These are phyloP conservation scores for Thysanoteuthis rhombus DNA, from an alignment of 2,888 invertebrate species.

Conservation along the genomic window DNA sequence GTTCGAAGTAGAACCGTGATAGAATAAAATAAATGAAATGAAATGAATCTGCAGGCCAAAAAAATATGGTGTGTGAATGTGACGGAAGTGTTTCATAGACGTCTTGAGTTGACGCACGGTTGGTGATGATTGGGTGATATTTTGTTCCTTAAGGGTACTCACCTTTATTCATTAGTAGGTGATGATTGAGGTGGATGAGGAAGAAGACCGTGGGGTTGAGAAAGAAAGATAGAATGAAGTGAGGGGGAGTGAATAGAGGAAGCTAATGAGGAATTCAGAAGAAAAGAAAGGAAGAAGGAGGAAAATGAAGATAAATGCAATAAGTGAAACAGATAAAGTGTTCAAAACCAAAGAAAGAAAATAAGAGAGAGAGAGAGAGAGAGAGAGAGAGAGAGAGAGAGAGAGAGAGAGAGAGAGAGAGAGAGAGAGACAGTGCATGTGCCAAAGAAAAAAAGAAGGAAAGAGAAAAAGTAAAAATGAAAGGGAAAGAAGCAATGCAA, in stretches of 20 bases:
- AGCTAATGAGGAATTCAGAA: background rate
- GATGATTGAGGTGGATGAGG: background rate
- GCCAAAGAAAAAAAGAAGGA: background rate
- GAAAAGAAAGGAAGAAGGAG: background rate
- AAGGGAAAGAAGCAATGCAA: background rate
- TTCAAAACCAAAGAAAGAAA: background rate
- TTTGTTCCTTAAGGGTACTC: background rate
- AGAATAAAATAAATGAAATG: background rate
- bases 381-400: background rate
- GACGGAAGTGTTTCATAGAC: background rate
- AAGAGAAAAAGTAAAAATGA: background rate
- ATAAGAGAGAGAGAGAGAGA: background rate
- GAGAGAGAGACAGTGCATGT: background rate
- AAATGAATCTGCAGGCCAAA: background rate
- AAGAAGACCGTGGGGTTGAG: background rate
- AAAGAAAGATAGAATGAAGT: background rate
- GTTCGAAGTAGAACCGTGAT: background rate
- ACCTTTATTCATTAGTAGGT: background rate
- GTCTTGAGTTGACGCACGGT: background rate
- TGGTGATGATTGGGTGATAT: background rate
- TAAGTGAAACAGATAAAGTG: background rate
- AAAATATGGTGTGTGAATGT: background rate
- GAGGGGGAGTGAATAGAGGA: background rate
- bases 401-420: background rate
- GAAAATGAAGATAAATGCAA: background rate